A percentile compares a stretch with the other conserved stretches of the same genome.
Conservation (phyloP, 2,888 invertebrate genomes). For the Falcaria lacertinaria region DNA sequence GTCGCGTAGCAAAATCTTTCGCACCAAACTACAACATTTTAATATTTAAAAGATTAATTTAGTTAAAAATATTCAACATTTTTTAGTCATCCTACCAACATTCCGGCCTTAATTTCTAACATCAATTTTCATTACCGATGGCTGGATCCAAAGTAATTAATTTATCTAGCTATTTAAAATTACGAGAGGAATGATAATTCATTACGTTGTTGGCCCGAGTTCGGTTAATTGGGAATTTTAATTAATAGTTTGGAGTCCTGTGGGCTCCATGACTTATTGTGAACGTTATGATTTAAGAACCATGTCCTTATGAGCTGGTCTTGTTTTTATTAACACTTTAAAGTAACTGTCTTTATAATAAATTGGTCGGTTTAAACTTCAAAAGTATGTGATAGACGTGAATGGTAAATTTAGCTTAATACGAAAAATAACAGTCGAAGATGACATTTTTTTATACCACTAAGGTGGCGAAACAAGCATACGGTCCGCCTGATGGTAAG, state of each 20-base stretch:
- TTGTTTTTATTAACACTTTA: neutral
- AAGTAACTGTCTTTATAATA: neutral
- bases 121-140: conserved; percentile 7
- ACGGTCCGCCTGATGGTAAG: too few species aligned
- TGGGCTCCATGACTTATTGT: neutral
- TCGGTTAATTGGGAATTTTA: conserved; percentile 36
- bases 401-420: too few species aligned
- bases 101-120: neutral
- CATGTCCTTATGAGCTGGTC: neutral
- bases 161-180: conserved; percentile 31
- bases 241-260: conserved; percentile 29
- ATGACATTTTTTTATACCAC: too few species aligned
- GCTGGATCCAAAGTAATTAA: conserved; percentile 31
- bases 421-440: too few species aligned
- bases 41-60: too few species aligned
- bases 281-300: neutral
- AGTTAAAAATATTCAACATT: too few species aligned
- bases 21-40: too few species aligned
- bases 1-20: too few species aligned
- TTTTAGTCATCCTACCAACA: neutral
- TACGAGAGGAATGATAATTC: conserved; percentile 32
- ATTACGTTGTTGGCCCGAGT: conserved; percentile 28
- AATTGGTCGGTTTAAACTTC: too few species aligned
- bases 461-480: too few species aligned
- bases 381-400: too few species aligned